Evolutionary conservation across 2,888 invertebrate genomes (phyloP).

Genomic region (Dastarcus helophoroides): DNA sequence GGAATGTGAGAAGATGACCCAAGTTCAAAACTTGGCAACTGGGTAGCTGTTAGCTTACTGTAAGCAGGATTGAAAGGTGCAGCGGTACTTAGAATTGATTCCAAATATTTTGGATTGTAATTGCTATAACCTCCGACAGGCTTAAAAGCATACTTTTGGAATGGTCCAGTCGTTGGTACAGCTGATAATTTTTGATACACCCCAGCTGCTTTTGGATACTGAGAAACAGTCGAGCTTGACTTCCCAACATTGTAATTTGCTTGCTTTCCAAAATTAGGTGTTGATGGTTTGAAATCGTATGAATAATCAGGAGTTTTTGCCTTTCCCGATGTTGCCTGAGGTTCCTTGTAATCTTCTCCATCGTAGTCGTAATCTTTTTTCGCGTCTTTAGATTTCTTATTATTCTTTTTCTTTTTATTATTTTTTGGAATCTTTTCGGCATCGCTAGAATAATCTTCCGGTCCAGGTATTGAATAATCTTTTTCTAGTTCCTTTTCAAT

Average conservation of each 20-base stretch:
- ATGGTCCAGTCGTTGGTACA: conserved; percentile 24
- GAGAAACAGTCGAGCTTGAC: conserved; percentile 24
- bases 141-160: conserved; percentile 33
- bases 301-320: conserved; percentile 6
- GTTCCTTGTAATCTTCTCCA: conserved; percentile 10
- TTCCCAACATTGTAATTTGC: conserved; percentile 24
- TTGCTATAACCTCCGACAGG: conserved; percentile 13
- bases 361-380: conserved; percentile 13
- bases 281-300: conserved; percentile 9
- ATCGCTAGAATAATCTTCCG: too few species aligned
- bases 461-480: conserved; percentile 9
- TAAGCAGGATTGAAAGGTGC: conserved; percentile 27
- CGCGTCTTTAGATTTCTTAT: conserved; percentile 9
- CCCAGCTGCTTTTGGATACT: conserved; percentile 17
- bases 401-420: conserved; percentile 14
- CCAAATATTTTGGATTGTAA: conserved; percentile 20
- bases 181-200: conserved; percentile 5
- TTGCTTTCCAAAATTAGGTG: conserved; percentile 13
- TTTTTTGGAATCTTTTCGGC: conserved; percentile 26
- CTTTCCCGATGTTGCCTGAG: neutral
- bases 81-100: conserved; percentile 17
- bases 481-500: conserved; percentile 13
- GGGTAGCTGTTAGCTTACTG: conserved; percentile 39
- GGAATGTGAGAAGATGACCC: too few species aligned
- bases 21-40: too few species aligned